phyloP scores from a whole-genome alignment of 2,113 vertebrate genomes.

The Bubo bubo region DNA sequence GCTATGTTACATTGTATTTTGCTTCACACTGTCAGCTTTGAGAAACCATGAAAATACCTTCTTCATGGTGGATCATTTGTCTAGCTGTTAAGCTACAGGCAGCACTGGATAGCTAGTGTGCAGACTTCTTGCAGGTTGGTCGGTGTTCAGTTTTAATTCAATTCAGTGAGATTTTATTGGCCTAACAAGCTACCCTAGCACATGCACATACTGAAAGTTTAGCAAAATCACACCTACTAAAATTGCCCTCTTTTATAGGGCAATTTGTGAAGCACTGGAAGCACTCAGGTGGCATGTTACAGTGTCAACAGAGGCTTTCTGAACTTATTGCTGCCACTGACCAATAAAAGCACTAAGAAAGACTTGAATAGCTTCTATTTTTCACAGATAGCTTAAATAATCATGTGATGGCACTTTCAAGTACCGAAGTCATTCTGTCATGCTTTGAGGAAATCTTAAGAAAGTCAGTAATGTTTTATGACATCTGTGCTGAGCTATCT shows the following conservation, averaged over 20 bases:
- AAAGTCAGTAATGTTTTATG: neutral
- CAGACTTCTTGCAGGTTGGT: neutral
- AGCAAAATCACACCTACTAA: constrained; percentile 37
- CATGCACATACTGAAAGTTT: neutral
- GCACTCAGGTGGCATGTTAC: constrained; percentile 4
- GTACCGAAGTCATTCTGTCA: neutral
- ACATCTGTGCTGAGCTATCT: neutral
- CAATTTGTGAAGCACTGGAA: constrained; percentile 38
- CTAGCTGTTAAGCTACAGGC: neutral
- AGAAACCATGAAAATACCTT: neutral
- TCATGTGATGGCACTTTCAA: neutral
- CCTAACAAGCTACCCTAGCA: constrained; percentile 21
- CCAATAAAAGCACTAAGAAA: neutral
- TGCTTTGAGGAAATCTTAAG: neutral
- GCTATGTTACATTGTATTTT: neutral
- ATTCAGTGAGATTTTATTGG: constrained; percentile 13
- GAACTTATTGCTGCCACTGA: neutral
- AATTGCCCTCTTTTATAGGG: constrained; percentile 24
- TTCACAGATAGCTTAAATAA: neutral
- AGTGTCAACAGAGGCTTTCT: constrained; percentile 27
- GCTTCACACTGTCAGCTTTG: neutral
- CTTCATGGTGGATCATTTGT: neutral
- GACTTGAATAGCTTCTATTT: neutral
- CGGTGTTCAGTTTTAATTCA: neutral
- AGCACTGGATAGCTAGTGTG: neutral